Conservation (phyloP, 2,888 invertebrate genomes). For the Lepeophtheirus nordmannii region DNA sequence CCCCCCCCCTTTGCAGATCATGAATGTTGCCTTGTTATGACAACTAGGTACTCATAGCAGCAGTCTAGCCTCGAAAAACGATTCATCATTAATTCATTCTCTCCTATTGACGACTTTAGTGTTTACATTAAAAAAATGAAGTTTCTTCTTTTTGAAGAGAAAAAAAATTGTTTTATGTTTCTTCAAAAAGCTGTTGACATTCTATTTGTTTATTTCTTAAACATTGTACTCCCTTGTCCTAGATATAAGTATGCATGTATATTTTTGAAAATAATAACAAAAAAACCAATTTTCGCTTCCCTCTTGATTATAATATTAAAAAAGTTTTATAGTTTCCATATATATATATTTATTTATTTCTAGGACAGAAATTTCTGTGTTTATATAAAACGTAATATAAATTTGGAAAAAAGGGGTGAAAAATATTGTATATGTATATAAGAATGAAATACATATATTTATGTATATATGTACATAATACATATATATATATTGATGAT, state of each 20-base stretch:
- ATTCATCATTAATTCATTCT: too few species aligned
- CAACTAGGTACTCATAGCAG: too few species aligned
- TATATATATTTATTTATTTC: background rate
- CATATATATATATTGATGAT: too few species aligned
- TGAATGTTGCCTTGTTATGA: too few species aligned
- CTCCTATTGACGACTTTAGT: too few species aligned
- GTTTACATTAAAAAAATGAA: too few species aligned
- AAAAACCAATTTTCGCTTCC: constrained; percentile 6
- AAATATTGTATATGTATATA: background rate
- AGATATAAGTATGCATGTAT: background rate
- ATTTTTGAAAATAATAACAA: background rate
- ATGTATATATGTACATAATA: too few species aligned
- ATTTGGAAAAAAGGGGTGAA: background rate
- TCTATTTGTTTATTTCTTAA: background rate
- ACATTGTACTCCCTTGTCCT: background rate
- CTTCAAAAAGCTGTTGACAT: background rate
- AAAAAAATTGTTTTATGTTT: background rate
- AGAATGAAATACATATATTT: background rate
- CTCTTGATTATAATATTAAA: background rate
- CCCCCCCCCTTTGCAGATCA: too few species aligned
- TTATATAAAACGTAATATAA: background rate
- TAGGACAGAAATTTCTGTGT: background rate
- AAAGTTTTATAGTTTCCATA: background rate
- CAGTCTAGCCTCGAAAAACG: too few species aligned
- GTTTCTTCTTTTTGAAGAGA: too few species aligned